These are phyloP conservation scores for Ictalurus punctatus DNA, from an alignment of 2,113 vertebrate species.

Conservation along the genomic window DNA sequence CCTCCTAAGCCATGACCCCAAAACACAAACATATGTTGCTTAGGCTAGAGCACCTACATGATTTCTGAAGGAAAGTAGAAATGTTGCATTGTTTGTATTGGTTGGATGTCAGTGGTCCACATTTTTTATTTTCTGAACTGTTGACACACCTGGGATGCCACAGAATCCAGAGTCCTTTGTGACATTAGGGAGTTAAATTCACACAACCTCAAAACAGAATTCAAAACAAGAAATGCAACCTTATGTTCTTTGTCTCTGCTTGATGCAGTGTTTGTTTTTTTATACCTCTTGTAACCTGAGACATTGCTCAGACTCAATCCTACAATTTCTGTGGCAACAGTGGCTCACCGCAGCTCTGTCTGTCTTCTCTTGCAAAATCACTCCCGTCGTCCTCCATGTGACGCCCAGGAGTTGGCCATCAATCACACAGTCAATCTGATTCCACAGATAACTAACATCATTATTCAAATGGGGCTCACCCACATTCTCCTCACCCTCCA, in stretches of 20 bases:
- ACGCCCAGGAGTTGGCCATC: constrained; percentile 48
- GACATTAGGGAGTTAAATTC: neutral
- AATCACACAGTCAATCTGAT: constrained; percentile 62
- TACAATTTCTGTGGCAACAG: constrained; percentile 38
- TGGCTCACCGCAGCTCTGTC: constrained; percentile 49
- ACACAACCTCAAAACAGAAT: neutral
- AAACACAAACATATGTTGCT: neutral
- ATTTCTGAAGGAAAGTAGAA: neutral
- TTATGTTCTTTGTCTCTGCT: neutral
- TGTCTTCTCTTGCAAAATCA: constrained; percentile 55
- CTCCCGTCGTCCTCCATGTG: constrained; percentile 39
- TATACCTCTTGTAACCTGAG: neutral
- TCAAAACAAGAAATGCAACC: neutral
- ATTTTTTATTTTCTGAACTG: neutral
- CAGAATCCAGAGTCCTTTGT: neutral
- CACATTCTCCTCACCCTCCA: constrained; percentile 36
- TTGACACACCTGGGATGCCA: neutral
- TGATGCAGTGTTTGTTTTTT: neutral
- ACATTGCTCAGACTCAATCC: neutral
- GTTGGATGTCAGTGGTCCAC: neutral
- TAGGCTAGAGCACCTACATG: neutral
- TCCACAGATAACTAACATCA: constrained; percentile 60
- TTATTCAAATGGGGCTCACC: constrained; percentile 60
- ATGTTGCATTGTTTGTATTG: neutral
- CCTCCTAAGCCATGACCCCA: neutral